phyloP scores from a whole-genome alignment of 2,888 invertebrate species.

The Callinectes sapidus region DNA sequence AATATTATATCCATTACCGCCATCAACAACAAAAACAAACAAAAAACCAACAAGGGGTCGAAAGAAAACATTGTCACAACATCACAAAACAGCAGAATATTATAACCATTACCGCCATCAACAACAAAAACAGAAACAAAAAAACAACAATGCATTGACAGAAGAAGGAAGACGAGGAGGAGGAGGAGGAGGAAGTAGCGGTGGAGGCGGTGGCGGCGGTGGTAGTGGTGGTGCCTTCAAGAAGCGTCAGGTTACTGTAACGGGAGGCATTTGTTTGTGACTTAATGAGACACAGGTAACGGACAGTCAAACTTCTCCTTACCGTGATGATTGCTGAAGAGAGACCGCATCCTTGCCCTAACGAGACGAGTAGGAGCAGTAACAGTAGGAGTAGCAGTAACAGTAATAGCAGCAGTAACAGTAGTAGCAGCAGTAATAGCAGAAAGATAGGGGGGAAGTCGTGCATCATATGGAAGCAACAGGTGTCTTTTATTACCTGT shows the following conservation, averaged over 20 bases:
- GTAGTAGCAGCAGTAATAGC: background rate
- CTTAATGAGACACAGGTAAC: conserved; percentile 22
- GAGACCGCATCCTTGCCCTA: conserved; percentile 12
- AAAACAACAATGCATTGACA: background rate
- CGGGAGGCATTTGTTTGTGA: conserved; percentile 7
- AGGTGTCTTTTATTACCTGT: conserved; percentile 28
- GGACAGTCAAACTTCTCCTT: conserved; percentile 15
- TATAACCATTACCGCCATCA: background rate
- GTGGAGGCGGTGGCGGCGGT: background rate
- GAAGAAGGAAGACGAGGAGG: background rate
- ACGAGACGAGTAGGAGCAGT: background rate
- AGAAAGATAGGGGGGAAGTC: background rate
- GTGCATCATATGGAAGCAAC: background rate
- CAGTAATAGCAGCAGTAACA: background rate
- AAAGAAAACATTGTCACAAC: no score
- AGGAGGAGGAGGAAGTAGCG: background rate
- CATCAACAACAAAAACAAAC: background rate
- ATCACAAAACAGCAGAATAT: background rate
- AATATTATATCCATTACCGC: no score
- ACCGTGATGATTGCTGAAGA: background rate
- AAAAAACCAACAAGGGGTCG: background rate
- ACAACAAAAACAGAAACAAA: background rate
- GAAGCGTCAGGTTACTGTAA: background rate
- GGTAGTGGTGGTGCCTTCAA: conserved; percentile 19
- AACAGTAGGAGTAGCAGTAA: background rate